Conservation (phyloP, 1,140 invertebrate genomes). For the Aphis craccivora region DNA sequence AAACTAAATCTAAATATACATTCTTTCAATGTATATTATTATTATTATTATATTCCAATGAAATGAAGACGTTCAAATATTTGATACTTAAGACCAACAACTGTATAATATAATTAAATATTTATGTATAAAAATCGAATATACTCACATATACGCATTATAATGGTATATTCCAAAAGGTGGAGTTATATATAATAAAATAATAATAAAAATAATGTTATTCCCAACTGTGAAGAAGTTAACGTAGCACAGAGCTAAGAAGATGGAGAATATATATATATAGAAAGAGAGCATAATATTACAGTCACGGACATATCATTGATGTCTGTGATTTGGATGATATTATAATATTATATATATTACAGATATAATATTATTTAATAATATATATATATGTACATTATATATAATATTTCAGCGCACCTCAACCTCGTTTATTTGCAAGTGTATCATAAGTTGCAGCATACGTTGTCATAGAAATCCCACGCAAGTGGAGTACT, state of each 20-base stretch:
- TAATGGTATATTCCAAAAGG: constrained; percentile 37
- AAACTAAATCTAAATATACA: constrained; percentile 4
- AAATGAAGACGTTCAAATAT: constrained; percentile 54
- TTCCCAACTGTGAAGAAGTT: constrained; percentile 45
- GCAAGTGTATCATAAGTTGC: no score
- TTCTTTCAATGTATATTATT: not conserved
- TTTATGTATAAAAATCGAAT: not conserved
- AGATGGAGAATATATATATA: not conserved
- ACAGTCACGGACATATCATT: not conserved
- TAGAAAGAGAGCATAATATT: not conserved
- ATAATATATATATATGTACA: not conserved
- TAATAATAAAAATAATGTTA: not conserved
- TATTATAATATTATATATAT: no score
- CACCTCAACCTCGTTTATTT: constrained; percentile 40
- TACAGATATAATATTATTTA: not conserved
- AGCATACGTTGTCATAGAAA: not conserved
- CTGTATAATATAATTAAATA: not conserved
- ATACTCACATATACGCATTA: not conserved
- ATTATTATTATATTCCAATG: constrained; percentile 17
- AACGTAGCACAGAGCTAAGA: constrained; percentile 54
- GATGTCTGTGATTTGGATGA: not conserved
- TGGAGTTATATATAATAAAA: constrained; percentile 43
- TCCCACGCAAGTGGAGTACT: not conserved
- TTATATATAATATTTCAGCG: not conserved
- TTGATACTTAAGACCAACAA: constrained; percentile 35